These are phyloP conservation scores for Tridacna gigas DNA, from an alignment of 2,888 invertebrate species.

Conservation along the genomic window DNA sequence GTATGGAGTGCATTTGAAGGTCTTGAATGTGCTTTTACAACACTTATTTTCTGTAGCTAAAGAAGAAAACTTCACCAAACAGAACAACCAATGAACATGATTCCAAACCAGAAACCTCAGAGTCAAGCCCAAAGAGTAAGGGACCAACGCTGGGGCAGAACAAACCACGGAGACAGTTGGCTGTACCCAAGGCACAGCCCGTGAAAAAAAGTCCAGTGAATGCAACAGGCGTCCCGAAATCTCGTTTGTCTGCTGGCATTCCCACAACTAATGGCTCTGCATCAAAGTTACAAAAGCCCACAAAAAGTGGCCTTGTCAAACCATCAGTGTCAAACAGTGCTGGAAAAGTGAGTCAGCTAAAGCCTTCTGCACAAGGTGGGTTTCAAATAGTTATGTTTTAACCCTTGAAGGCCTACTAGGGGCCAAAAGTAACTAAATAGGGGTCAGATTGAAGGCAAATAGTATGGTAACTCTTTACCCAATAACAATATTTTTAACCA, in stretches of 20 bases:
- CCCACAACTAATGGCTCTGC: background rate
- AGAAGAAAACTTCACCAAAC: too few relatives aligned
- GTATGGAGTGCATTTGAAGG: too few relatives aligned
- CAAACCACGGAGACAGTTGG: background rate
- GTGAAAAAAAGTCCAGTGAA: conserved; percentile 6
- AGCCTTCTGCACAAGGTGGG: background rate
- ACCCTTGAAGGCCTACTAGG: background rate
- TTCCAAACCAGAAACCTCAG: background rate
- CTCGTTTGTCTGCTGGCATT: background rate
- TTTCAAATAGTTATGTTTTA: background rate
- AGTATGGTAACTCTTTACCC: too few relatives aligned
- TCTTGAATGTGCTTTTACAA: too few relatives aligned
- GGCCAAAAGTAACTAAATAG: background rate
- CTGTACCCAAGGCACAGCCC: background rate
- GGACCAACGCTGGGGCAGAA: background rate
- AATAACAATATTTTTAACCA: too few relatives aligned
- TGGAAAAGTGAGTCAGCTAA: background rate
- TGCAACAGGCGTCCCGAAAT: background rate
- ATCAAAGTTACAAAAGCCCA: background rate
- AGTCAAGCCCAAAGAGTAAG: background rate
- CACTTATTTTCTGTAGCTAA: too few relatives aligned
- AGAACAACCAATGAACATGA: background rate
- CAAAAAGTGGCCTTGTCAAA: background rate
- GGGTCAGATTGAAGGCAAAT: too few relatives aligned
- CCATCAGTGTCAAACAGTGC: conserved; percentile 1